Evolutionary conservation across 2,113 vertebrate species (phyloP).

Genomic region (Deroptyus accipitrinus): DNA sequence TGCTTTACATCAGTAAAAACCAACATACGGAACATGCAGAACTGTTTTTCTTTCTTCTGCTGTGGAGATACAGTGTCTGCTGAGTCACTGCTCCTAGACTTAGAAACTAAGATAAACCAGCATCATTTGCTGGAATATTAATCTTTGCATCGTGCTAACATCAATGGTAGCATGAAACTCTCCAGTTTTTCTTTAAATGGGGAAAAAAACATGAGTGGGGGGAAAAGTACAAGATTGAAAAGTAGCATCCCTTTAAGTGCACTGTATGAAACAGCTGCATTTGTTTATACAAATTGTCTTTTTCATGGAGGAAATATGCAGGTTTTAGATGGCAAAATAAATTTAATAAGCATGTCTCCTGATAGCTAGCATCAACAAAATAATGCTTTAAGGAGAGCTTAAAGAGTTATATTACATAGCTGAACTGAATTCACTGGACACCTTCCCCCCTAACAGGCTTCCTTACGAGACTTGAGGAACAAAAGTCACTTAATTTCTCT

Average conservation of each 20-base stretch:
- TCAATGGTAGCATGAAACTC: background rate
- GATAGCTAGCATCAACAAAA: background rate
- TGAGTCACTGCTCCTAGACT: slow-evolving; percentile 19
- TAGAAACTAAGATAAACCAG: background rate
- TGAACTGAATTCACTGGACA: background rate
- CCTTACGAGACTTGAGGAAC: background rate
- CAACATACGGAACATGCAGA: background rate
- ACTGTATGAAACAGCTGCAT: background rate
- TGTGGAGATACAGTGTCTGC: background rate
- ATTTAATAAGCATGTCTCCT: background rate
- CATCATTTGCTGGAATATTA: background rate
- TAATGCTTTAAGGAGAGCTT: background rate
- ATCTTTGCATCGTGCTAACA: background rate
- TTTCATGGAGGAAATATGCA: background rate
- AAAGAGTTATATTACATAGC: background rate
- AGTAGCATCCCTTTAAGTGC: background rate
- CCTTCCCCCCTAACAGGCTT: background rate
- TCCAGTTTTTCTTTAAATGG: background rate
- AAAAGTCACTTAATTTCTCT: background rate
- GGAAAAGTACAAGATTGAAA: background rate
- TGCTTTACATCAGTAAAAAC: background rate
- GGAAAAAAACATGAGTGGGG: fast-evolving
- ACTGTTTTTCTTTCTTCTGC: background rate
- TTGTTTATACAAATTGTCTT: background rate
- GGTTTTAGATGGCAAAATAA: background rate